phyloP scores from a whole-genome alignment of 2,888 invertebrate genomes.

The Pyrochroa serraticornis region DNA sequence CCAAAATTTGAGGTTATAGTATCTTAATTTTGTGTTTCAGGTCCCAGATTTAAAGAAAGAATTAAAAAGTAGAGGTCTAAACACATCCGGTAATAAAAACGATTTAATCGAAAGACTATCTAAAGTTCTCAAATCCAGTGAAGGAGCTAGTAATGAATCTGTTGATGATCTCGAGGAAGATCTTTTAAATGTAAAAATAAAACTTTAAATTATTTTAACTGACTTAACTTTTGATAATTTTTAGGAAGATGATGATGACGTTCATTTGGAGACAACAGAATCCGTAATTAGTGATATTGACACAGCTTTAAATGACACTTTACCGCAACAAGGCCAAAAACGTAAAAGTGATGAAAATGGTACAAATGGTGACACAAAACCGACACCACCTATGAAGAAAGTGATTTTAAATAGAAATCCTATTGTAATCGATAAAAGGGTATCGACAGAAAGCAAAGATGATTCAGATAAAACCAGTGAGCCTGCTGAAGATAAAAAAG shows the following conservation, averaged over 20 bases:
- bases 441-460: constrained; percentile 33
- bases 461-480: constrained; percentile 40
- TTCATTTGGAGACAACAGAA: constrained; percentile 50
- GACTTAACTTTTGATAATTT: constrained; percentile 13
- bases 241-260: constrained; percentile 53
- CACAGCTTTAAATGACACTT: constrained; percentile 45
- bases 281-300: constrained; percentile 53
- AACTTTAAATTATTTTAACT: constrained; percentile 5
- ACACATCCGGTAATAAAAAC: constrained; percentile 79
- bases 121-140: constrained; percentile 59
- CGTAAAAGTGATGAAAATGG: constrained; percentile 41
- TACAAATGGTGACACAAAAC: constrained; percentile 43
- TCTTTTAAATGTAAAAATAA: constrained; percentile 60
- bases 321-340: constrained; percentile 39
- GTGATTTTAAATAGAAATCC: constrained; percentile 65
- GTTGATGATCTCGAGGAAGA: constrained; percentile 65
- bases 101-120: constrained; percentile 81
- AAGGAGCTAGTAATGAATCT: constrained; percentile 51
- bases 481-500: constrained; percentile 55
- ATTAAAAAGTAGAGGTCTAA: constrained; percentile 77
- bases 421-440: constrained; percentile 36
- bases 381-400: constrained; percentile 62
- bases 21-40: constrained; percentile 55
- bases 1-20: constrained; percentile 36
- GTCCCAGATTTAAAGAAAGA: constrained; percentile 86